phyloP scores from a whole-genome alignment of 2,113 vertebrate species.

The Anguilla japonica region DNA sequence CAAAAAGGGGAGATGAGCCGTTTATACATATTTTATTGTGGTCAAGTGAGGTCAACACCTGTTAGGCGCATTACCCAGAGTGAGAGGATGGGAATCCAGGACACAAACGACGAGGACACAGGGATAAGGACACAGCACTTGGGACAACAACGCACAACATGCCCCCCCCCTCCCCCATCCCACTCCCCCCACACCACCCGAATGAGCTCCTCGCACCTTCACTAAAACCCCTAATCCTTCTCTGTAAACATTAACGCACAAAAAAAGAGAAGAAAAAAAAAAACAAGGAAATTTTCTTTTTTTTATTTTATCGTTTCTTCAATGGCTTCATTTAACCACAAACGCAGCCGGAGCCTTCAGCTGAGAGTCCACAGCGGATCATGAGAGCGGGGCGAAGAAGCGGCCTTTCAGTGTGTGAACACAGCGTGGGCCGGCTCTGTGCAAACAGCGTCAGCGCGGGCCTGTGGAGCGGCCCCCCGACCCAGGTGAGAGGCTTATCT shows the following conservation, averaged over 20 bases:
- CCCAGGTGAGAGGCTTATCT: neutral
- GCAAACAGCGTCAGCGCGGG: neutral
- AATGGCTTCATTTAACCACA: conserved; percentile 5
- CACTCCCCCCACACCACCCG: neutral
- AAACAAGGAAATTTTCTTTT: neutral
- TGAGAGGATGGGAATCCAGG: neutral
- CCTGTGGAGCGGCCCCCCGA: neutral
- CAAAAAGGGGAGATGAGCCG: neutral
- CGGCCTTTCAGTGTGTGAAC: neutral
- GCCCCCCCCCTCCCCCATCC: neutral
- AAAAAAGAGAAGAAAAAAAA: neutral
- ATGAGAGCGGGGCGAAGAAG: neutral
- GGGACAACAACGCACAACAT: neutral
- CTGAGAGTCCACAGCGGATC: neutral
- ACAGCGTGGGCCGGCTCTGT: neutral
- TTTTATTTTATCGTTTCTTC: neutral
- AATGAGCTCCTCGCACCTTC: neutral
- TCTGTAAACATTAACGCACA: neutral
- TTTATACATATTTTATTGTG: neutral
- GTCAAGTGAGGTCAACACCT: neutral
- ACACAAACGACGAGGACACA: neutral
- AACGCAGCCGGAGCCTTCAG: neutral
- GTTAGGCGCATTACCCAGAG: neutral
- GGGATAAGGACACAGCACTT: neutral
- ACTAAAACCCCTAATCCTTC: conserved; percentile 7